A percentile compares a stretch with the other conserved stretches of the same genome.
Evolutionary conservation across 2,888 invertebrate genomes (phyloP).

Genomic region (Crematogaster levior): DNA sequence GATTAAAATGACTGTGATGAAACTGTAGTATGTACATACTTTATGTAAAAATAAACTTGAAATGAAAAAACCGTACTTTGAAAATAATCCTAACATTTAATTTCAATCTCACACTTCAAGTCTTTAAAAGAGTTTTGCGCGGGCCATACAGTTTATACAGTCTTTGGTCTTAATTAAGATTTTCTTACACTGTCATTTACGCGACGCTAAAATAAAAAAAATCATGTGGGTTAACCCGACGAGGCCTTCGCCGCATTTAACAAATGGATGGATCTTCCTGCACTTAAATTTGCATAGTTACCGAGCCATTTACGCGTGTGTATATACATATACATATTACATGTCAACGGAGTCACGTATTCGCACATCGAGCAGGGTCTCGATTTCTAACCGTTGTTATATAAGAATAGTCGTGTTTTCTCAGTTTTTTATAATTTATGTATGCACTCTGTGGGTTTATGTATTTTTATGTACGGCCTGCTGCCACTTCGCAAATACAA

Average conservation of each 20-base stretch:
- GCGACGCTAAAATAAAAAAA: conserved; percentile 54
- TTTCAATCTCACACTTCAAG: not conserved
- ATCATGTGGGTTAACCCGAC: conserved; percentile 57
- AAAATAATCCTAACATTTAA: not conserved
- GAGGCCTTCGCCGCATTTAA: conserved; percentile 77
- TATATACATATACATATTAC: not conserved
- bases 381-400: conserved; percentile 75
- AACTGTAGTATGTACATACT: not conserved
- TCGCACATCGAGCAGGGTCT: conserved; percentile 67
- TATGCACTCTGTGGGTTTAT: not conserved
- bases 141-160: not conserved
- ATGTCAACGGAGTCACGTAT: conserved; percentile 64
- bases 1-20: not conserved
- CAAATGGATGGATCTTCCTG: conserved; percentile 83
- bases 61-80: not conserved
- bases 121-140: not conserved
- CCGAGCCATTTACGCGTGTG: conserved; percentile 74
- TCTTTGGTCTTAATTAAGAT: not conserved
- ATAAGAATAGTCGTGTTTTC: conserved; percentile 73
- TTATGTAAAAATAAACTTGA: not conserved
- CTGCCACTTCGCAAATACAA: not conserved
- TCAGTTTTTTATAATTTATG: conserved; percentile 44
- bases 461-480: not conserved
- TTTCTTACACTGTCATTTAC: not conserved
- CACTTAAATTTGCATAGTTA: conserved; percentile 82